Base-by-base conservation (phyloP, 2,888 invertebrate genomes). In the Apomyelois bistriatella region DNA sequence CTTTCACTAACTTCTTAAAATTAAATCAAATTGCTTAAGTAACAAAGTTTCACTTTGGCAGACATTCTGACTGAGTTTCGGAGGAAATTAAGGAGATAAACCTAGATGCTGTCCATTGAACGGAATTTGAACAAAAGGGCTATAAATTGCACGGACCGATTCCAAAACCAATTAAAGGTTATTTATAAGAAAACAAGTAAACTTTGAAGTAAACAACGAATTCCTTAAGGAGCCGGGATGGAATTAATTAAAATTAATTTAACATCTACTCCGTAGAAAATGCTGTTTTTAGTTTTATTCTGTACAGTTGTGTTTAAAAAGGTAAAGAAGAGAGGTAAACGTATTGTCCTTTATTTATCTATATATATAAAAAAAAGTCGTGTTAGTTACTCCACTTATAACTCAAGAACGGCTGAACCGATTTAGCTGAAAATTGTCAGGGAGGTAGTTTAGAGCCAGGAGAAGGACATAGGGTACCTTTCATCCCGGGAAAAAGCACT, bases 161-260 rank as follows among this genome's bases (percentile, higher is more conserved):
- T 40, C 40, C 41, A 30, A 40, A 50, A 30, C 40, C 49, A 50
- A 49, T 28, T 38, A 40, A 40, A 40, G 55, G 63, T 62, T 65
- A 66, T 68, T 66, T 66, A 63, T 63, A 61, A 61, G 64, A 60
- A 65, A 70, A 58, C 40, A 50, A 50, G 60, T 53, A 52, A 54
- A 64, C 15, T 69, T 68, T 57, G 55, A 62, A 66, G 70, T 64
- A 66, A 67, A 59, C 60, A 66, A 58, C 61, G 64, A 64, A 68
- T 68, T 65, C 65, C 6, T 42, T 53, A 58, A 57, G 56, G 61
- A 53, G 62, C 61, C 22, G 57, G 55, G 53, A 60, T 38, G 48
- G 56, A 58, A 64, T 63, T 62, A 62, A 65, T 64, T 66, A 60
- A 63, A 62, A 66, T 68, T 70, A 60, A 70, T 67, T 65, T 56